Conservation (phyloP, 2,797 vertebrate genomes). For the Pterois miles region DNA sequence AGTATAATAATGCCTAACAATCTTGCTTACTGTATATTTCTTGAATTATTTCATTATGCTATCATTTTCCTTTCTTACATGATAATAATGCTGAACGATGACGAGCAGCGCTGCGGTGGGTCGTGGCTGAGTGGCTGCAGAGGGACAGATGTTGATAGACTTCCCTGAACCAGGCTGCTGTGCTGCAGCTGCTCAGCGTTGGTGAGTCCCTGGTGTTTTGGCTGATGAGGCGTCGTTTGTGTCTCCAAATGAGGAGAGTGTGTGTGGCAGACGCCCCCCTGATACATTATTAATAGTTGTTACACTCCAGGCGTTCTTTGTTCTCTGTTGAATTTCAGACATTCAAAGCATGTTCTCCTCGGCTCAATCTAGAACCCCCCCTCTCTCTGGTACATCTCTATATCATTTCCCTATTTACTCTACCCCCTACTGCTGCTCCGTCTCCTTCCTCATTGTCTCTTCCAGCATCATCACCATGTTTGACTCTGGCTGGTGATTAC, state of each 20-base stretch:
- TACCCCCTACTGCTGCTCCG: background rate
- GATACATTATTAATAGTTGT: conserved; percentile 79
- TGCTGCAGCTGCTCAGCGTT: conserved; percentile 53
- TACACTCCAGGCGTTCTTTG: conserved; percentile 54
- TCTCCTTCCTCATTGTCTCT: conserved; percentile 30
- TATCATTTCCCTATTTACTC: conserved; percentile 32
- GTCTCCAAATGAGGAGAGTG: conserved; percentile 51
- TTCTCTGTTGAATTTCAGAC: conserved; percentile 35
- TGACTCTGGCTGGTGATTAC: conserved; percentile 16
- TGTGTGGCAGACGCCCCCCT: conserved; percentile 50
- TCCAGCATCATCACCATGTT: conserved; percentile 26
- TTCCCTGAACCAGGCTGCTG: conserved; percentile 22
- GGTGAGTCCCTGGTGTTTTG: conserved; percentile 57
- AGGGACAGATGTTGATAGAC: conserved; percentile 27
- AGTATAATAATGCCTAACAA: background rate
- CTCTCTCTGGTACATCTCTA: background rate
- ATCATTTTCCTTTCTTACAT: background rate
- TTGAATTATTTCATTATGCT: background rate
- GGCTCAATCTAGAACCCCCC: conserved; percentile 1
- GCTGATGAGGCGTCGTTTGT: conserved; percentile 61
- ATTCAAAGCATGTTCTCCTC: conserved; percentile 15
- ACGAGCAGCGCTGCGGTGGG: background rate
- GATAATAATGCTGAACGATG: background rate
- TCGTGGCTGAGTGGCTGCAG: background rate
- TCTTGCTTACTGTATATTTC: background rate